A percentile compares a stretch with the other conserved stretches of the same genome.
Evolutionary conservation across 2,113 vertebrate species (phyloP).

Genomic region (Percopsis transmontana): DNA sequence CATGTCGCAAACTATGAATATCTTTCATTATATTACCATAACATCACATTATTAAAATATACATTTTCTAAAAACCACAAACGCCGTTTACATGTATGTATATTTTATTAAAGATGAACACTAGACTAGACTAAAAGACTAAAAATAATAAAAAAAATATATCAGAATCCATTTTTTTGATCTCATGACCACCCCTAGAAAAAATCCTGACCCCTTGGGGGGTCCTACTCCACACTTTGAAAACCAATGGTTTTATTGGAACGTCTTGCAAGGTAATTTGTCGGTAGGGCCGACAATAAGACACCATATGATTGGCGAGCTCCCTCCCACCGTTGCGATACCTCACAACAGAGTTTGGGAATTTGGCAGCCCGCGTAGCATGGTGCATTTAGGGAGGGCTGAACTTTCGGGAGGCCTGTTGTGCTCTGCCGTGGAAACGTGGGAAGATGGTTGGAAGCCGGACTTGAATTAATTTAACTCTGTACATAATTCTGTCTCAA

Average conservation of each 20-base stretch:
- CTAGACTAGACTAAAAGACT: no score
- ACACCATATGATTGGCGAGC: slow-evolving; percentile 87
- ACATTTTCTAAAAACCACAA: no score
- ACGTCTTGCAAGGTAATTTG: slow-evolving; percentile 85
- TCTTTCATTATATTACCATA: no score
- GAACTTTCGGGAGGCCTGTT: slow-evolving; percentile 86
- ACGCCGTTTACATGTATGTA: no score
- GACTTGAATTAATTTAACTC: slow-evolving; percentile 93
- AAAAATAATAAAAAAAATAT: no score
- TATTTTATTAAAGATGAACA: no score
- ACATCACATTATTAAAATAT: no score
- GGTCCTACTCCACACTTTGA: no score
- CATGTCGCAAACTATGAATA: no score
- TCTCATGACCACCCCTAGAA: no score
- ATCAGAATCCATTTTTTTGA: no score
- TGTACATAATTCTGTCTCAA: slow-evolving; percentile 94
- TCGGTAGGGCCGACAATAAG: slow-evolving; percentile 80
- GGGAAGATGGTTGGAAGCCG: slow-evolving; percentile 89
- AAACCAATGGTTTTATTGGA: slow-evolving; percentile 73
- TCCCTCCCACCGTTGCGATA: slow-evolving; percentile 84
- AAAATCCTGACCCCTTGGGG: no score
- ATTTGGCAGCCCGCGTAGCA: slow-evolving; percentile 87
- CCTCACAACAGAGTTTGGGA: slow-evolving; percentile 87
- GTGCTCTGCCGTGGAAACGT: slow-evolving; percentile 87
- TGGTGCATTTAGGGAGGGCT: slow-evolving; percentile 84